Conservation (phyloP, 2,888 invertebrate genomes). For the Theretra japonica region DNA sequence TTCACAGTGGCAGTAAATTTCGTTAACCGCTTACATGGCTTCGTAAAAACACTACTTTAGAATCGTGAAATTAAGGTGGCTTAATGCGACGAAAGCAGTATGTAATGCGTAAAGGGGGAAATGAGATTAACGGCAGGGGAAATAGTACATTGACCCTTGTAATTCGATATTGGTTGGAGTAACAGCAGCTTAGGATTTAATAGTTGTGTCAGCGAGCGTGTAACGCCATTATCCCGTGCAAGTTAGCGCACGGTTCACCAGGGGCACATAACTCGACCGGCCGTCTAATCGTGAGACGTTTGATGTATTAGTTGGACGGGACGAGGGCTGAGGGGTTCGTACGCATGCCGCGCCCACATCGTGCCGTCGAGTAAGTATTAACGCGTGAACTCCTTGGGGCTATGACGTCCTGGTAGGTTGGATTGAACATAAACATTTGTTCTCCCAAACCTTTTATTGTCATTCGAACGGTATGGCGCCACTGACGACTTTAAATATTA, state of each 20-base stretch:
- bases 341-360: conserved; percentile 35
- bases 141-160: conserved; percentile 8
- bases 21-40: neutral
- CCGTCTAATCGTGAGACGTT: conserved; percentile 52
- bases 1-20: neutral
- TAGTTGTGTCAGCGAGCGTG: conserved; percentile 34
- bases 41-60: neutral
- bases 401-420: conserved; percentile 25
- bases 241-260: conserved; percentile 36
- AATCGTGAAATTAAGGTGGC: neutral
- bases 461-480: too few relatives aligned
- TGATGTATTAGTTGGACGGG: conserved; percentile 43
- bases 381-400: conserved; percentile 33
- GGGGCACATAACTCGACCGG: conserved; percentile 45
- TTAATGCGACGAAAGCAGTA: neutral
- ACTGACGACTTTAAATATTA: too few relatives aligned
- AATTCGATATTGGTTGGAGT: neutral
- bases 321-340: conserved; percentile 37
- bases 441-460: too few relatives aligned
- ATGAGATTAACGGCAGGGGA: neutral
- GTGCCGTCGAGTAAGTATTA: conserved; percentile 45
- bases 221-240: conserved; percentile 39
- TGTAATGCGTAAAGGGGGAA: neutral
- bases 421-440: neutral
- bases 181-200: conserved; percentile 17